Evolutionary conservation across 2,113 vertebrate species (phyloP), one percentile per base, ranked within the genome.

Genomic region (Lampris incognitus): DNA sequence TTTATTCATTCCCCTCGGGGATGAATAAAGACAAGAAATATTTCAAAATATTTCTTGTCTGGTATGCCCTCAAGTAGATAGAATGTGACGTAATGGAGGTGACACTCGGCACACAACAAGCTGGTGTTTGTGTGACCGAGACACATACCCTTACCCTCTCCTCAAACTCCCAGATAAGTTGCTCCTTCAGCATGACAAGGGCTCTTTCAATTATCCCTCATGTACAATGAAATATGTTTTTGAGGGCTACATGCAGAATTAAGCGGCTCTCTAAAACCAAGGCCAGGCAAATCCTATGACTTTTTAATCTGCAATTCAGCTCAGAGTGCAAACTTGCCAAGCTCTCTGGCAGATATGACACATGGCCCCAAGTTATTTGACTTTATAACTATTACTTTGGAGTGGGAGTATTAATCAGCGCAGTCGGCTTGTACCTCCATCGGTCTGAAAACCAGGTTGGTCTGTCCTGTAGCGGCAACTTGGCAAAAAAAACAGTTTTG

Each of bases 221-320:
- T 87, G 78, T 90, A 85, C 74, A 82, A 66, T 90, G 69, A 87
- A 87, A 89, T 84, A 73, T 82, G 82, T 86, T 89, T 78, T 66
- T 76, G 76, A 89, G 78, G 68, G 64, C 85, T 83, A 82, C 84
- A 90, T 74, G 79, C 77, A 81, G 83, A 89, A 85, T 81, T 85
- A 84, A 87, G 74, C 68, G 6, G 54, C 57, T 74, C 74, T 79
- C 59, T 76, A 73, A 87, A 85, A 82, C 60, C 79, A 65, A 65
- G 74, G 72, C 74, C 65, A 74, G 55, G 79, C 76, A 91, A 91
- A 85, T 89, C 84, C 70, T 76, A 6, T 44, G 36, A 65, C 57
- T 56, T 74, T 68, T 85, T 84, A 91, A 86, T 87, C 85, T 62
- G 62, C 46, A 49, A 49, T 70, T 81, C 64, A 69, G 56, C 75